Percentiles rank a stretch among this genome's conserved stretches.
phyloP scores from a whole-genome alignment of 2,797 vertebrate species.

The Danionella dracula region DNA sequence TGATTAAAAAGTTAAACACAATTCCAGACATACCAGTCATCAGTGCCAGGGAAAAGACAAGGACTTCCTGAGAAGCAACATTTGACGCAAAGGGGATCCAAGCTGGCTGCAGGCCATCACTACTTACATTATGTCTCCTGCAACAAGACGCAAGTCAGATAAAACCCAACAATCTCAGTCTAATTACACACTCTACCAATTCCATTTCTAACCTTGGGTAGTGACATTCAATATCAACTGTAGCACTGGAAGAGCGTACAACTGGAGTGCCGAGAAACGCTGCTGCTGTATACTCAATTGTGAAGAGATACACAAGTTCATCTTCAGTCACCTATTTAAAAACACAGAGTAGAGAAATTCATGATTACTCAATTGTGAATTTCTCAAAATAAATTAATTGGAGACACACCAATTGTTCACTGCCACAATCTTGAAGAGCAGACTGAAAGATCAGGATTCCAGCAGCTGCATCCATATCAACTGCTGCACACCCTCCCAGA shows the following conservation, averaged over 20 bases:
- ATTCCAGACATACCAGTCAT: slow-evolving; percentile 40
- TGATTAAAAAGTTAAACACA: neutral
- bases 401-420: slow-evolving; percentile 48
- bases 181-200: too few species aligned
- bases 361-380: too few species aligned
- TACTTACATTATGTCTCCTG: slow-evolving; percentile 68
- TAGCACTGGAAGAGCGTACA: slow-evolving; percentile 49
- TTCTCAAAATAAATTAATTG: neutral
- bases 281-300: slow-evolving; percentile 53
- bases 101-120: slow-evolving; percentile 50
- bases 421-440: slow-evolving; percentile 55
- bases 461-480: slow-evolving; percentile 28
- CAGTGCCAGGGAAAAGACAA: slow-evolving; percentile 63
- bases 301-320: slow-evolving; percentile 55
- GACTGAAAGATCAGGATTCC: slow-evolving; percentile 53
- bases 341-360: neutral
- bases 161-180: neutral
- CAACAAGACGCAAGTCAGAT: slow-evolving; percentile 33
- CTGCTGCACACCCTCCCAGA: slow-evolving; percentile 51
- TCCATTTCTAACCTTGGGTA: slow-evolving; percentile 57
- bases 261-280: slow-evolving; percentile 3
- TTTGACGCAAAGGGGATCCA: slow-evolving; percentile 59
- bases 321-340: slow-evolving; percentile 48
- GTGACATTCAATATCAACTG: slow-evolving; percentile 60
- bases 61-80: slow-evolving; percentile 56